Percentiles rank a stretch among this genome's conserved stretches.
Evolutionary conservation across 2,113 vertebrate species (phyloP).

Genomic region (Pelecanus crispus): DNA sequence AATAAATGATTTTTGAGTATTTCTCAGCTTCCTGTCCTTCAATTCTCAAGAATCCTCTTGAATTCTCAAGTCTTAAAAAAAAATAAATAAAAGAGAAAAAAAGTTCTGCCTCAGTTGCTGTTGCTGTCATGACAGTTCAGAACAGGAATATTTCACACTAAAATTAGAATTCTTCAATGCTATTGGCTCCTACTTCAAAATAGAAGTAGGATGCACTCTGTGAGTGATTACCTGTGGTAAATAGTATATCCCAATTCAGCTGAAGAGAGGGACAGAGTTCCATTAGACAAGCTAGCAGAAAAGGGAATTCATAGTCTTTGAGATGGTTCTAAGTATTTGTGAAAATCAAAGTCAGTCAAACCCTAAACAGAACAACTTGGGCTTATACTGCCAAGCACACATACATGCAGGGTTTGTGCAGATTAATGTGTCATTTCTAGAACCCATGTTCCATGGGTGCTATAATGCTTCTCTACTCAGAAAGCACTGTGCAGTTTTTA

Average conservation of each 20-base stretch:
- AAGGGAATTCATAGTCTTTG: neutral
- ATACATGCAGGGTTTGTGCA: neutral
- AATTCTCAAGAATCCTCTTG: neutral
- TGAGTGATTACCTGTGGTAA: neutral
- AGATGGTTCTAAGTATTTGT: neutral
- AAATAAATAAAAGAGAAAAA: neutral
- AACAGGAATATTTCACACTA: neutral
- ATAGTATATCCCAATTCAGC: neutral
- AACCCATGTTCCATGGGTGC: neutral
- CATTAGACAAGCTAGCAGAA: neutral
- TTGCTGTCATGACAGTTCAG: neutral
- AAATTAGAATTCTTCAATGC: neutral
- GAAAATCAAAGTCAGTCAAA: neutral
- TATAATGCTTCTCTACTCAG: neutral
- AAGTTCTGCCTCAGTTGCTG: neutral
- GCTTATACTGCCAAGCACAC: neutral
- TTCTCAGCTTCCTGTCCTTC: neutral
- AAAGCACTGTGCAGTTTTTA: neutral
- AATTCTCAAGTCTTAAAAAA: neutral
- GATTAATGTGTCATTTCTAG: neutral
- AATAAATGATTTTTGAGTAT: neutral
- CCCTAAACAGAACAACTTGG: neutral
- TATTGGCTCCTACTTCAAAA: neutral
- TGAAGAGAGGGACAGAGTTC: neutral
- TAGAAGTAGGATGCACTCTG: neutral